Percentiles rank a stretch among this genome's conserved stretches.
Evolutionary conservation across 2,888 invertebrate species (phyloP).

Genomic region (Dolichopus griseipennis): DNA sequence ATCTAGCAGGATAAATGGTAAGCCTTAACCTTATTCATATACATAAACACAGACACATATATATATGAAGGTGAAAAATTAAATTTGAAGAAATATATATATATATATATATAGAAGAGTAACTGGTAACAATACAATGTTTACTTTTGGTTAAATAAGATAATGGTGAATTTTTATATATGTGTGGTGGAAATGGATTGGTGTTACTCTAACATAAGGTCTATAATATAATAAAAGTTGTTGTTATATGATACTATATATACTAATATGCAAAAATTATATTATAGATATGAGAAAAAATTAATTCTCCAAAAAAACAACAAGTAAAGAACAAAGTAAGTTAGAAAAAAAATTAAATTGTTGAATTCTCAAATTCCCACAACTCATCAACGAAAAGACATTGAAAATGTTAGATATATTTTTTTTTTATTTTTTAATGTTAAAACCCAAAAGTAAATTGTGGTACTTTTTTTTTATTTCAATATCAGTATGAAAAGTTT

Average conservation of each 20-base stretch:
- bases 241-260: not conserved
- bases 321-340: too few relatives aligned
- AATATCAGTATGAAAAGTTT: too few relatives aligned
- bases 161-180: not conserved
- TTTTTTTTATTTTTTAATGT: not conserved
- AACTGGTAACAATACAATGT: not conserved
- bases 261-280: not conserved
- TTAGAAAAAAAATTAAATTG: not conserved
- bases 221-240: not conserved
- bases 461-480: too few relatives aligned
- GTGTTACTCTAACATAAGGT: not conserved
- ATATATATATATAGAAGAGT: not conserved
- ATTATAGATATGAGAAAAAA: not conserved
- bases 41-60: too few relatives aligned
- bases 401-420: not conserved
- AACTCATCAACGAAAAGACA: conserved; percentile 1
- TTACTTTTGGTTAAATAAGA: not conserved
- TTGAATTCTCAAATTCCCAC: conserved; percentile 2
- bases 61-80: too few relatives aligned
- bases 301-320: not conserved
- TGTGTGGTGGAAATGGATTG: not conserved
- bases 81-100: too few relatives aligned
- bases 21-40: too few relatives aligned
- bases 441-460: too few relatives aligned
- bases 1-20: too few relatives aligned